These are phyloP conservation scores for Natator depressus DNA, from an alignment of 2,113 vertebrate genomes.

Conservation along the genomic window DNA sequence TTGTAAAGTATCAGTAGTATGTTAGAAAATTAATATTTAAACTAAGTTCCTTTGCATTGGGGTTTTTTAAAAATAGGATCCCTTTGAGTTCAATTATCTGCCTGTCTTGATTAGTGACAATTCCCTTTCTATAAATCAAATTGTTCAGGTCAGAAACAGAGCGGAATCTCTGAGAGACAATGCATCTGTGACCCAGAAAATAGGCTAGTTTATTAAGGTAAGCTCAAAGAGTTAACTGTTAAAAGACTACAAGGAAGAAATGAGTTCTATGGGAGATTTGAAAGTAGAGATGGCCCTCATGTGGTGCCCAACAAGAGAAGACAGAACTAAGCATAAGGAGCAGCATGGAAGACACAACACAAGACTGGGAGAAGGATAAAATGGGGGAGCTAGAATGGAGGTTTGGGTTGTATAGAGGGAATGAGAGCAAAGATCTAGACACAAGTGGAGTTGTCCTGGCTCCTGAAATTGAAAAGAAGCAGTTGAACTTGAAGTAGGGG, in stretches of 20 bases:
- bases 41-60: not conserved
- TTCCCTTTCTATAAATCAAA: not conserved
- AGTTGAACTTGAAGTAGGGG: constrained; percentile 6
- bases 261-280: not conserved
- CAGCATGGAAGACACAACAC: not conserved
- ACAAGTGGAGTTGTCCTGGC: not conserved
- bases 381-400: not conserved
- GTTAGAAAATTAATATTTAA: not conserved
- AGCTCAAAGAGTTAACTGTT: not conserved
- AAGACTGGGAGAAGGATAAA: not conserved
- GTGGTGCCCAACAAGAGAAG: not conserved
- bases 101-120: not conserved
- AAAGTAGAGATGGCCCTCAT: not conserved
- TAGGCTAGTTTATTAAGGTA: not conserved
- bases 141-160: not conserved
- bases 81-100: not conserved
- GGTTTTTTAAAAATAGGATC: not conserved
- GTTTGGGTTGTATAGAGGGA: not conserved
- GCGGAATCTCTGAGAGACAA: not conserved
- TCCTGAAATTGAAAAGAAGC: constrained; percentile 6
- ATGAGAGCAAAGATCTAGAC: not conserved
- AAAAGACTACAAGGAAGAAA: not conserved
- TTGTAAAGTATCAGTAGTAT: not conserved
- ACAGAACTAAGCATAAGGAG: not conserved
- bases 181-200: not conserved